A percentile compares a stretch with the other conserved stretches of the same genome.
Evolutionary conservation across 1,140 invertebrate genomes (phyloP).

Genomic region (Hydropsyche tenuis): DNA sequence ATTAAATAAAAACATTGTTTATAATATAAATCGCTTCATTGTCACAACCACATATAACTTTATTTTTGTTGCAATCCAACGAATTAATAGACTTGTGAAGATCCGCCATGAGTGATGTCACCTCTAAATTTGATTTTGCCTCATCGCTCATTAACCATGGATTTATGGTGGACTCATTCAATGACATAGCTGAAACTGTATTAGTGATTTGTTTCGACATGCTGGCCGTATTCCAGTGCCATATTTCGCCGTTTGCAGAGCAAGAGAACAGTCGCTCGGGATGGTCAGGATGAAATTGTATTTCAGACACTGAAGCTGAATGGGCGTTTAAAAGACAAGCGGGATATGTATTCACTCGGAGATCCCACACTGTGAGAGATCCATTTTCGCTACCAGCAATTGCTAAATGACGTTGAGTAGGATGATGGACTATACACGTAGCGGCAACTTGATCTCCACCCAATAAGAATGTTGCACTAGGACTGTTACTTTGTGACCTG

Average conservation of each 20-base stretch:
- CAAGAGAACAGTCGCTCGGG: conserved; percentile 84
- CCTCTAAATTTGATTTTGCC: conserved; percentile 73
- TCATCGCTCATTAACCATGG: conserved; percentile 71
- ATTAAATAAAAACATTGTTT: conserved; percentile 66
- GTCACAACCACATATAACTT: conserved; percentile 79
- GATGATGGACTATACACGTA: conserved; percentile 79
- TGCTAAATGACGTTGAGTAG: conserved; percentile 83
- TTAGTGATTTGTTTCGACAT: conserved; percentile 55
- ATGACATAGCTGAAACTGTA: conserved; percentile 38
- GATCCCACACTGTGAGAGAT: conserved; percentile 86
- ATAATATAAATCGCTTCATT: conserved; percentile 83
- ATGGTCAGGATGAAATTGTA: conserved; percentile 82
- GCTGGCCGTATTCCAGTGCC: conserved; percentile 78
- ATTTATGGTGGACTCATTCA: conserved; percentile 58
- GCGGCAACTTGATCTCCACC: conserved; percentile 73
- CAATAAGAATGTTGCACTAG: conserved; percentile 69
- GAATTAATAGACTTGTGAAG: conserved; percentile 80
- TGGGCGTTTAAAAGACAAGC: conserved; percentile 82
- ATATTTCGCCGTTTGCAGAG: conserved; percentile 80
- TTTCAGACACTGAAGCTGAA: conserved; percentile 76
- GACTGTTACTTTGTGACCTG: conserved; percentile 65
- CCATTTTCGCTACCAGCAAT: conserved; percentile 83
- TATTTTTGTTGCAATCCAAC: conserved; percentile 75
- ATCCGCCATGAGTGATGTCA: conserved; percentile 73
- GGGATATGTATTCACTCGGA: conserved; percentile 80